Evolutionary conservation across 2,797 vertebrate species (phyloP), one percentile per base, ranked within the genome.

Genomic region (Danio kyathit): DNA sequence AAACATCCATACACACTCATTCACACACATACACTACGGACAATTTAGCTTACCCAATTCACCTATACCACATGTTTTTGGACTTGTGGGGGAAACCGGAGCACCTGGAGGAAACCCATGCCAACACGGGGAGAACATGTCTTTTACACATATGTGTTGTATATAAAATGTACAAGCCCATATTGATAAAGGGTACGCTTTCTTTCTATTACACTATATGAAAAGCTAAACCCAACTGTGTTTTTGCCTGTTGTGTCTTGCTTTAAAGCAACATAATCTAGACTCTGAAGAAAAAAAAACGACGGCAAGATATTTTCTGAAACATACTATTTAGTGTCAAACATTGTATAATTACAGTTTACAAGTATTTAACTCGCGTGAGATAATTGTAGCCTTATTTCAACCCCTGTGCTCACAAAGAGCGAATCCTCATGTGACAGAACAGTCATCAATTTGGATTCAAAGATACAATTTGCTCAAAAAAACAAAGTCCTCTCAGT

Each of bases 311-410:
- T 57, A 76, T 66, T 74, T 74, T 72, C 72, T 74, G 17, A 75
- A 38, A 21, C 43, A 41, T 59, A 13, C 16, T 16, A 40, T 69
- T 74, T 83, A 49, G 44, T 61, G 16, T 60, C 17, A 67, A 52
- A 54, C 77, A 74, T 38, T 60, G 40, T 76, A 46, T 78, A 81
- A 87, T 81, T 81, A 76, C 74, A 79, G 74, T 79, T 73, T 56
- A 59, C 56, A 51, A 48, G 71, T 64, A 16, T 72, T 40, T 44
- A 19, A 65, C 29, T 59, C n/a, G 16, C 69, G 73, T 76, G 76
- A 29, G 61, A 63, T 59, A 81, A 84, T 79, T 73, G 19, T 54
- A 63, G 56, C 61, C 13, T 74, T 29, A 52, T 60, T 64, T 54
- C 16, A 71, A 80, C 74, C 41, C n/a, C 67, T 77, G 17, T 79